A percentile compares a stretch with the other conserved stretches of the same genome.
These are phyloP conservation scores for Pegoplata infirma DNA, from an alignment of 2,888 invertebrate species.

Conservation along the genomic window DNA sequence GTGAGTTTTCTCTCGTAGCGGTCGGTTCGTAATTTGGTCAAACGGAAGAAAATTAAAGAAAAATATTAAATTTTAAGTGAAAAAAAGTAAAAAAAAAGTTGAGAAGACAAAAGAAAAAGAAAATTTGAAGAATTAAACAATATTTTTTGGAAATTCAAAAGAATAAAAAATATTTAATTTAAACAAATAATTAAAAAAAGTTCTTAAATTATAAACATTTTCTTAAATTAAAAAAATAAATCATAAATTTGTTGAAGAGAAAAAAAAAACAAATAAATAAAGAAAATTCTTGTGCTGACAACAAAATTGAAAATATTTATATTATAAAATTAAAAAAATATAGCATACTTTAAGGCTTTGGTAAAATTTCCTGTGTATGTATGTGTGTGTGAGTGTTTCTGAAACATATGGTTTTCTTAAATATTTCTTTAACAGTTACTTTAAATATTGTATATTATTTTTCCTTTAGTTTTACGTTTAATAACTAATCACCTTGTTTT, in stretches of 20 bases:
- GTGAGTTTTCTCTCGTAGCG: conserved; percentile 65
- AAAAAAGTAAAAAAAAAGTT: conserved; percentile 26
- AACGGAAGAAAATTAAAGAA: conserved; percentile 41
- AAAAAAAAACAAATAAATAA: background rate
- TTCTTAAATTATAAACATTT: too few relatives aligned
- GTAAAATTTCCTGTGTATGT: conserved; percentile 12
- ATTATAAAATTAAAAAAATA: conserved; percentile 13
- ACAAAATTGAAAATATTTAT: too few relatives aligned
- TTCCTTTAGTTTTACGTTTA: background rate
- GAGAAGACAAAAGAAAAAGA: conserved; percentile 29
- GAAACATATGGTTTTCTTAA: conserved; percentile 21
- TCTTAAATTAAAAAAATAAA: too few relatives aligned
- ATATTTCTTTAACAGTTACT: background rate
- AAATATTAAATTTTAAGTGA: conserved; percentile 21
- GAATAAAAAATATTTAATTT: background rate
- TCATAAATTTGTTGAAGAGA: too few relatives aligned
- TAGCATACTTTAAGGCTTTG: conserved; percentile 56
- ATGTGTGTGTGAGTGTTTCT: background rate
- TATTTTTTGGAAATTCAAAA: background rate
- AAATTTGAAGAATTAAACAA: background rate
- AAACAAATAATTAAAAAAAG: conserved; percentile 5
- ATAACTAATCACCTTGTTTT: background rate
- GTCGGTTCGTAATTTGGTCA: conserved; percentile 49
- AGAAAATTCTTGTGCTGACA: too few relatives aligned
- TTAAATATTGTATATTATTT: background rate